A percentile compares a stretch with the other conserved stretches of the same genome.
These are phyloP conservation scores for Hippocampus kuda DNA, from an alignment of 2,797 vertebrate species.

Conservation along the genomic window DNA sequence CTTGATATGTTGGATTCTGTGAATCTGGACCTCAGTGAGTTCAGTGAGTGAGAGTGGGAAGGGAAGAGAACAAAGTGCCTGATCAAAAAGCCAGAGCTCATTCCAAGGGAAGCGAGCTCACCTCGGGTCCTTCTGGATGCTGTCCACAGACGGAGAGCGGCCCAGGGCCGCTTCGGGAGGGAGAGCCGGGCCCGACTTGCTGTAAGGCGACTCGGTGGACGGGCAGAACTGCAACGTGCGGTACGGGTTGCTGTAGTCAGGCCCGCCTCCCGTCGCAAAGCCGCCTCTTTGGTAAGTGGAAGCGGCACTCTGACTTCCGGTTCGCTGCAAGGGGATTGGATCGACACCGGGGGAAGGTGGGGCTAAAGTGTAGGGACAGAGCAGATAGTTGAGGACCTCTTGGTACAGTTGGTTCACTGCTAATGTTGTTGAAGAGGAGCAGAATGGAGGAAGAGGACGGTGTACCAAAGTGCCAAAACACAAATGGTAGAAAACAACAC, in stretches of 20 bases:
- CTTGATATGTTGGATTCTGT: conserved; percentile 44
- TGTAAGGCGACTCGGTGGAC: conserved; percentile 95
- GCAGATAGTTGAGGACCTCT: conserved; percentile 94
- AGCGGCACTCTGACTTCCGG: conserved; percentile 86
- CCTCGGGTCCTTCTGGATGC: conserved; percentile 99
- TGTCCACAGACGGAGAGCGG: conserved; percentile 96
- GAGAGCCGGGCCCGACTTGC: conserved; percentile 94
- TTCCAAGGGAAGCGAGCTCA: conserved; percentile 54
- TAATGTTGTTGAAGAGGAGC: conserved; percentile 51
- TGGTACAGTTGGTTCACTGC: conserved; percentile 89
- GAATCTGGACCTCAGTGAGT: conserved; percentile 62
- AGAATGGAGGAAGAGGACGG: conserved; percentile 1
- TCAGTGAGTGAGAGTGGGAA: conserved; percentile 40
- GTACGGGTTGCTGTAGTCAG: conserved; percentile 90
- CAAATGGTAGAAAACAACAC: conserved; percentile 19
- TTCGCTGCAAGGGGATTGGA: conserved; percentile 98
- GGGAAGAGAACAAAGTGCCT: conserved; percentile 38
- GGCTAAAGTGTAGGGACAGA: conserved; percentile 95
- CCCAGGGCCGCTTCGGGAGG: conserved; percentile 90
- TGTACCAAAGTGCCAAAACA: conserved; percentile 11
- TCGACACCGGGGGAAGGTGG: conserved; percentile 98
- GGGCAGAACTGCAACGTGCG: conserved; percentile 98
- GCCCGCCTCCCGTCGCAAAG: conserved; percentile 78
- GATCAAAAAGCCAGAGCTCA: conserved; percentile 32
- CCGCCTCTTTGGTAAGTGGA: conserved; percentile 90